These are phyloP conservation scores for Quiscalus mexicanus DNA, from an alignment of 2,113 vertebrate genomes.

Conservation along the genomic window DNA sequence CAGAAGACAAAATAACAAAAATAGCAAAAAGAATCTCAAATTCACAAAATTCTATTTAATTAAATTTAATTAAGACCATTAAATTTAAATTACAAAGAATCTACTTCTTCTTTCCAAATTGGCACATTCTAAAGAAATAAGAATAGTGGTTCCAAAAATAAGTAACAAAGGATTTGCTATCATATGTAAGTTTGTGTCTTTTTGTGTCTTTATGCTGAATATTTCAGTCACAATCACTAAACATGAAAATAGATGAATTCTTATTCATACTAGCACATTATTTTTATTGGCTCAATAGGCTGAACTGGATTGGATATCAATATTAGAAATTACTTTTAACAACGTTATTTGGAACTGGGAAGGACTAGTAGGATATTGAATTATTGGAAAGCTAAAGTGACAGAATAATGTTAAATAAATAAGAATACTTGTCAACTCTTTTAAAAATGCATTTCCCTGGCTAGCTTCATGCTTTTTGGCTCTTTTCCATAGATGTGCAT, in stretches of 20 bases:
- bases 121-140: not conserved
- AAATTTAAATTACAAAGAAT: slow-evolving; percentile 30
- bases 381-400: not conserved
- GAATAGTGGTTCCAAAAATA: not conserved
- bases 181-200: not conserved
- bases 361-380: not conserved
- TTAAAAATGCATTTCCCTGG: not conserved
- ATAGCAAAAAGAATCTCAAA: not conserved
- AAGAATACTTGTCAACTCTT: not conserved
- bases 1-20: not conserved
- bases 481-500: not conserved
- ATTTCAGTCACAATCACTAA: not conserved
- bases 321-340: not conserved
- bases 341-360: not conserved
- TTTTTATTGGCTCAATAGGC: not conserved
- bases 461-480: not conserved
- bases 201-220: not conserved
- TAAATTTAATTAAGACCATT: not conserved
- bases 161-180: not conserved
- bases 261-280: not conserved
- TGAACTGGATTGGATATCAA: not conserved
- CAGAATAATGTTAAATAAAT: not conserved
- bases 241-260: not conserved
- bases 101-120: not conserved
- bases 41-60: not conserved